phyloP scores from a whole-genome alignment of 2,888 invertebrate genomes.

The Noctua janthe region DNA sequence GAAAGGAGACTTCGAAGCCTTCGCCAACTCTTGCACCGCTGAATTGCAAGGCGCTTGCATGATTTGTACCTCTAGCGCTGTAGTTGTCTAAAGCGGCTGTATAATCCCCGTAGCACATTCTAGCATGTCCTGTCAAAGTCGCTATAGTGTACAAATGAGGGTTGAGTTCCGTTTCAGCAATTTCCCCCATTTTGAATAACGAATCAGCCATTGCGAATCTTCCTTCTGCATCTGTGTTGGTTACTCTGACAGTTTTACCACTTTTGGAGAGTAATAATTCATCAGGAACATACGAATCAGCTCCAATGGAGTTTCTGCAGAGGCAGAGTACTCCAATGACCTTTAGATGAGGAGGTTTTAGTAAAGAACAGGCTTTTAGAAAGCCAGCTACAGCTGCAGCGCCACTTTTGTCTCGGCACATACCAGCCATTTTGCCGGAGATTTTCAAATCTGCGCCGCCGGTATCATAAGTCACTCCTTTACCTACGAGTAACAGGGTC shows the following conservation, averaged over 20 bases:
- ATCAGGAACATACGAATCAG: slow-evolving; percentile 95
- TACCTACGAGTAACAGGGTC: slow-evolving; percentile 95
- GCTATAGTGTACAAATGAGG: slow-evolving; percentile 97
- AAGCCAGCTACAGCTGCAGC: slow-evolving; percentile 97
- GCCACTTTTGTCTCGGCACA: slow-evolving; percentile 97
- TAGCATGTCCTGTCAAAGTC: slow-evolving; percentile 96
- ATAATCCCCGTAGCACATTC: slow-evolving; percentile 92
- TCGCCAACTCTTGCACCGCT: slow-evolving; percentile 93
- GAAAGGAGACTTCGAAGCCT: slow-evolving; percentile 94
- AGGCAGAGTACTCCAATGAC: slow-evolving; percentile 95
- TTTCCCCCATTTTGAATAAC: slow-evolving; percentile 85
- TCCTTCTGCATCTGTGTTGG: slow-evolving; percentile 98
- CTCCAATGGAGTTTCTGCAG: slow-evolving; percentile 96
- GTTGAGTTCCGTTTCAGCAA: slow-evolving; percentile 92
- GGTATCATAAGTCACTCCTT: slow-evolving; percentile 96
- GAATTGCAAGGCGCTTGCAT: slow-evolving; percentile 91
- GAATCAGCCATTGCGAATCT: slow-evolving; percentile 97
- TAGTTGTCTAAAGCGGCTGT: slow-evolving; percentile 94
- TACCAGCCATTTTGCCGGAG: slow-evolving; percentile 94
- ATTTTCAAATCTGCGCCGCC: slow-evolving; percentile 95
- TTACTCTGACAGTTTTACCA: slow-evolving; percentile 94
- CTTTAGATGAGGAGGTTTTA: slow-evolving; percentile 94
- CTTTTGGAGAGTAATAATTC: slow-evolving; percentile 95
- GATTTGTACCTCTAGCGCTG: slow-evolving; percentile 91
- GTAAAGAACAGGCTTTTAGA: slow-evolving; percentile 93